Evolutionary conservation across 2,113 vertebrate genomes (phyloP).

Genomic region (Capreolus pygargus): DNA sequence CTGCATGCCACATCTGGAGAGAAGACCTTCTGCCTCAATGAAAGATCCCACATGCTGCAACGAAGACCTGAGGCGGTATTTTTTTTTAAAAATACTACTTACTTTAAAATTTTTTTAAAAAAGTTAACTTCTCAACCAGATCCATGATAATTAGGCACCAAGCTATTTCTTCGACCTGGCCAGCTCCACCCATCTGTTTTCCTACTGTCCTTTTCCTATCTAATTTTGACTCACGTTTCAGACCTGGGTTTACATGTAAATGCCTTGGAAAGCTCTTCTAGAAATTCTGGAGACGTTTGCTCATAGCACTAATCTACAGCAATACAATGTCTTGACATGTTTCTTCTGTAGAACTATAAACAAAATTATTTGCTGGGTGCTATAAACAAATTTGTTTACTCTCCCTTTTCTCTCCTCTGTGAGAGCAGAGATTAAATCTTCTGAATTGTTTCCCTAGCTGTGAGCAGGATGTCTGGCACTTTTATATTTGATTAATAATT

Average conservation of each 20-base stretch:
- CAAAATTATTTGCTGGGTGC: background rate
- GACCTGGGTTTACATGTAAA: background rate
- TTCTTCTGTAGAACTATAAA: background rate
- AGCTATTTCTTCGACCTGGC: background rate
- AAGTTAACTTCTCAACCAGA: background rate
- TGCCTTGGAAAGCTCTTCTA: background rate
- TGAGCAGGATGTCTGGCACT: background rate
- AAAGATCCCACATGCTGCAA: background rate
- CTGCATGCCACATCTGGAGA: background rate
- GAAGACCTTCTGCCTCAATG: background rate
- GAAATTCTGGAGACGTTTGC: background rate
- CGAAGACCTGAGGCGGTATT: background rate
- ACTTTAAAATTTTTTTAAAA: background rate
- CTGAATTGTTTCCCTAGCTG: background rate
- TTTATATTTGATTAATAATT: background rate
- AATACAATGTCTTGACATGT: background rate
- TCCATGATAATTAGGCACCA: background rate
- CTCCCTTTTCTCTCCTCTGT: background rate
- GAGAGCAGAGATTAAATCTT: background rate
- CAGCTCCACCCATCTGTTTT: background rate
- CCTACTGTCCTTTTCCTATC: background rate
- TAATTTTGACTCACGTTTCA: background rate
- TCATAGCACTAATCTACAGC: background rate
- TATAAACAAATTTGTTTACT: background rate
- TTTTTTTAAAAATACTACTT: background rate